phyloP scores from a whole-genome alignment of 2,797 vertebrate genomes.

The Coluber constrictor region DNA sequence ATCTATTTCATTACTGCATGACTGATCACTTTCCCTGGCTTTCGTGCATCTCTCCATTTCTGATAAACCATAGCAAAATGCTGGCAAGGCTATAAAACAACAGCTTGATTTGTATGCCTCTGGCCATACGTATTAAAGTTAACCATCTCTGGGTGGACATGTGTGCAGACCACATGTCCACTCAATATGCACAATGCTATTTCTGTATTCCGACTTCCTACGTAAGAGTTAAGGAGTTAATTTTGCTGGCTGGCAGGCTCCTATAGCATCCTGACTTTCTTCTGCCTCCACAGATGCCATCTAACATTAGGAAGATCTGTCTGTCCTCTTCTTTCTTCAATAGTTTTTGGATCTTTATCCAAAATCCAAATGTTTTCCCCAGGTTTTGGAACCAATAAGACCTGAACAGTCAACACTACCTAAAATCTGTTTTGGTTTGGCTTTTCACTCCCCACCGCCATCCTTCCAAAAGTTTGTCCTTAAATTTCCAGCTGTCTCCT shows the following conservation, averaged over 20 bases:
- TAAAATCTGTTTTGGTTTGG: neutral
- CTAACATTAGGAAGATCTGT: neutral
- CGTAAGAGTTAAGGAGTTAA: neutral
- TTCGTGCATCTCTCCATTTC: neutral
- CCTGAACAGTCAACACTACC: neutral
- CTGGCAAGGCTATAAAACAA: neutral
- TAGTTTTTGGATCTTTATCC: neutral
- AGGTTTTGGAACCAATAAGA: neutral
- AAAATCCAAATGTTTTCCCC: neutral
- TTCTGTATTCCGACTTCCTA: neutral
- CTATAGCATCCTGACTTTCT: neutral
- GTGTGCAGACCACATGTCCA: neutral
- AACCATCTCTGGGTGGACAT: neutral
- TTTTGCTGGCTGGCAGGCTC: neutral
- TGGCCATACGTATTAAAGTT: neutral
- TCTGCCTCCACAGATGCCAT: neutral
- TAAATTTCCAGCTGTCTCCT: neutral
- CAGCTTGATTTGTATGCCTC: neutral
- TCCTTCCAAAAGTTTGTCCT: neutral
- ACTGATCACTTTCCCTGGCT: neutral
- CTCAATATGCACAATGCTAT: neutral
- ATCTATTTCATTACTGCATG: neutral
- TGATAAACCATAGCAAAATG: neutral
- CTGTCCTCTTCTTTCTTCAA: neutral
- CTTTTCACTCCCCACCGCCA: neutral